Evolutionary conservation across 2,888 invertebrate genomes (phyloP), one percentile per base, ranked within the genome.

Genomic region (Heliconius erato): DNA sequence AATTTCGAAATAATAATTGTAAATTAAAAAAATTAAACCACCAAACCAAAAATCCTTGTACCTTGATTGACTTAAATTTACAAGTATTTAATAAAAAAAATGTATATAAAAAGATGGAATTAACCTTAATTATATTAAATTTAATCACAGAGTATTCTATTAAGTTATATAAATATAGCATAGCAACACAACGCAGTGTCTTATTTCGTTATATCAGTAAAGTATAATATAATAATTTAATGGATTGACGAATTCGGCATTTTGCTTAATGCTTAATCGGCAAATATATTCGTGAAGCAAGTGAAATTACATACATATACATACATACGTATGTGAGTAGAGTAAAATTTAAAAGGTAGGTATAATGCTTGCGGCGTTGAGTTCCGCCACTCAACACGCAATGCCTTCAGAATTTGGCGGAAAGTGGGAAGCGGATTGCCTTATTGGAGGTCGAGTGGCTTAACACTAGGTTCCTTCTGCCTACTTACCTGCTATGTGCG

Each of bases 121-220:
- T 63, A 59, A 63, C 11, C 0, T 63, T 1, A n/a, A n/a, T 12
- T 59, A 63, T 63, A n/a, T n/a, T 12, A n/a, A 63, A 3, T 67
- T 16, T 7, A 19, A 2, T 16, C 16, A 1, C 28, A 5, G 16
- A 67, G n/a, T n/a, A n/a, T n/a, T n/a, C n/a, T n/a, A n/a, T n/a
- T 16, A 76, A 74, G 26, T n/a, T 74, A 74, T 23, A n/a, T n/a
- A 74, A 54, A 76, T 40, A 76, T 76, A 63, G 35, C 76, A 40
- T 35, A 35, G 76, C 35, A 63, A 76, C 76, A 54, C 54, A 76
- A 40, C 3, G 9, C 16, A 40, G 76, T 35, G 63, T 76, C 76
- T 35, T 16, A 63, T 76, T 76, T 35, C 63, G 16, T 35, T 16
- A 26, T 26, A 44, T 72, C 26, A 72, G 44, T 40, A n/a, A n/a